Evolutionary conservation across 2,113 vertebrate genomes (phyloP).

Genomic region (Scopus umbretta): DNA sequence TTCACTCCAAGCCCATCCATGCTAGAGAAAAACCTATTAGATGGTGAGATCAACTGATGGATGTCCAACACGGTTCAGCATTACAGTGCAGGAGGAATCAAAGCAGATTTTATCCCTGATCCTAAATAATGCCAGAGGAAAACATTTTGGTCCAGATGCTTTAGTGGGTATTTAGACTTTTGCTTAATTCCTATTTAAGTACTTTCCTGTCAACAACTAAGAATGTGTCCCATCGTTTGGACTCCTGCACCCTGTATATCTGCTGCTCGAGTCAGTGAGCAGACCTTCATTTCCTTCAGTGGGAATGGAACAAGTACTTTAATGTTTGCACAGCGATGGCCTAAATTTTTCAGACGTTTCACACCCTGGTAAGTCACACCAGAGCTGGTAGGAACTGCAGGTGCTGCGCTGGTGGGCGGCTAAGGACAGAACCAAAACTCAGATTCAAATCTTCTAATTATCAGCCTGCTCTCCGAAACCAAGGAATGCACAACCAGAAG

Average conservation of each 20-base stretch:
- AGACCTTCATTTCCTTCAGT: background rate
- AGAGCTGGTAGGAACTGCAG: background rate
- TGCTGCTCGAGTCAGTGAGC: background rate
- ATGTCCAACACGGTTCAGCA: background rate
- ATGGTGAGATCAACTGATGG: background rate
- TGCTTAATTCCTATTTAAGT: background rate
- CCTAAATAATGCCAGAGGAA: background rate
- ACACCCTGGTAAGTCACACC: background rate
- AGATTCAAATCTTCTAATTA: background rate
- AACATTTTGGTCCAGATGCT: background rate
- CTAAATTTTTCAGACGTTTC: background rate
- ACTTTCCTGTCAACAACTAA: background rate
- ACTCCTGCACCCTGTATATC: background rate
- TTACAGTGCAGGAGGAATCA: background rate
- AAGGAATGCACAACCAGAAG: background rate
- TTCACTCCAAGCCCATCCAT: background rate
- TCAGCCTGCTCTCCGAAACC: background rate
- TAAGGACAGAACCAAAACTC: constrained; percentile 9
- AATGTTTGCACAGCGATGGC: background rate
- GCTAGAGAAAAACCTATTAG: background rate
- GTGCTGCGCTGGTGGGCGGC: background rate
- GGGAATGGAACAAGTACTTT: background rate
- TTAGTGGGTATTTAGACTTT: background rate
- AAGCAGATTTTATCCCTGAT: background rate
- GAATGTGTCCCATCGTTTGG: background rate